These are phyloP conservation scores for Machimus atricapillus DNA, from an alignment of 2,888 invertebrate genomes.

Conservation along the genomic window DNA sequence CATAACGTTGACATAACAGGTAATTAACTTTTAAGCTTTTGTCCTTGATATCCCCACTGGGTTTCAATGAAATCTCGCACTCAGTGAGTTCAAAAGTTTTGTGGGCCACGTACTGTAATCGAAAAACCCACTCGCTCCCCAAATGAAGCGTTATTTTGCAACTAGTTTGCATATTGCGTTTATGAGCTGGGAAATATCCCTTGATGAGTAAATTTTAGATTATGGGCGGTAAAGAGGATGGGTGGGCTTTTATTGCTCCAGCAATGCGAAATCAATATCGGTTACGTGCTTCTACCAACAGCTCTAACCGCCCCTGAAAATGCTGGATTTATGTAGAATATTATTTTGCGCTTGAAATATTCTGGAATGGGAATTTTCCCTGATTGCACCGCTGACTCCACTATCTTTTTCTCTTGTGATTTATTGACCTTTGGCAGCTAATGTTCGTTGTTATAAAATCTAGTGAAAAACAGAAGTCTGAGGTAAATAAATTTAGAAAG, in stretches of 20 bases:
- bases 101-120: not conserved
- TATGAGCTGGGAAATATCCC: not conserved
- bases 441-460: not conserved
- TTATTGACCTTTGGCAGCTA: not conserved
- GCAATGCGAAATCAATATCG: not conserved
- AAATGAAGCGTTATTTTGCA: not conserved
- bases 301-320: not conserved
- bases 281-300: not conserved
- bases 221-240: not conserved
- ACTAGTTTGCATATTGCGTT: conserved; percentile 14
- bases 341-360: not conserved
- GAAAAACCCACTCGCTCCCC: not conserved
- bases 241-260: not conserved
- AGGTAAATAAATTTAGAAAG: not conserved
- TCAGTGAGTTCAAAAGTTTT: not conserved
- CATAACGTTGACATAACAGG: not conserved
- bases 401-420: not conserved
- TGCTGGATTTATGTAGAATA: not conserved
- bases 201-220: conserved; percentile 5
- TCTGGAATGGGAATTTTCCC: not conserved
- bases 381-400: not conserved
- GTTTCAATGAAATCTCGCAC: not conserved
- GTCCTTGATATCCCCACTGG: not conserved
- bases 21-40: not conserved
- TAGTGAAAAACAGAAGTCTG: not conserved